These are phyloP conservation scores for Triops longicaudatus DNA, from an alignment of 1,140 invertebrate species.

Conservation along the genomic window DNA sequence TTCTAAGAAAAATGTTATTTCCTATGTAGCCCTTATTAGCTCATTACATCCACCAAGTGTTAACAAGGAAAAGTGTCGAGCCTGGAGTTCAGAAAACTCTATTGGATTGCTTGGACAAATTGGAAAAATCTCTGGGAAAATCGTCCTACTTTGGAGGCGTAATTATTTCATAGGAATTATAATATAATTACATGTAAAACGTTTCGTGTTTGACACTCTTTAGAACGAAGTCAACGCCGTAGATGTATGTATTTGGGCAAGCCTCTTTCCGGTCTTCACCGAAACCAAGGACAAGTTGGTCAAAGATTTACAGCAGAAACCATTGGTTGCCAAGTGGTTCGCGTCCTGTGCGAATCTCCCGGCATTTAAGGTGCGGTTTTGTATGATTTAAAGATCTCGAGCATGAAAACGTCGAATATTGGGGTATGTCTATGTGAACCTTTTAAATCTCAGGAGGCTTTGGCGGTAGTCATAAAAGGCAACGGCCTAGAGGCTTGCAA, in stretches of 20 bases:
- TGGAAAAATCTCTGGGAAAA: background rate
- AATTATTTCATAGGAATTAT: constrained; percentile 8
- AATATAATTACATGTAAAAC: too few relatives aligned
- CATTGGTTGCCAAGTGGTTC: background rate
- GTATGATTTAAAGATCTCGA: too few relatives aligned
- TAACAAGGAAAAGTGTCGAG: background rate
- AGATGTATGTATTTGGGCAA: constrained; percentile 39
- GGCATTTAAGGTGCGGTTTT: background rate
- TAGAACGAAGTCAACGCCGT: constrained; percentile 34
- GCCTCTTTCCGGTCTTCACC: constrained; percentile 39
- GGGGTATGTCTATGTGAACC: background rate
- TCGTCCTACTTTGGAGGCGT: background rate
- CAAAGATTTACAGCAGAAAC: background rate
- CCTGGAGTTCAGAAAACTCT: background rate
- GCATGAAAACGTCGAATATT: too few relatives aligned
- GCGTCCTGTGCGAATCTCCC: background rate
- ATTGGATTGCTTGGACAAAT: background rate
- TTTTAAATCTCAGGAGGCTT: background rate
- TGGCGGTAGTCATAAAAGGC: constrained; percentile 31
- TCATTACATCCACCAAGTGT: background rate
- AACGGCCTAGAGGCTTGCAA: constrained; percentile 37
- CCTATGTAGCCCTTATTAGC: background rate
- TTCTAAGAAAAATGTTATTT: constrained; percentile 13
- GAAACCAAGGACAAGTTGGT: constrained; percentile 27
- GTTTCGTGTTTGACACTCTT: background rate